Evolutionary conservation across 2,888 invertebrate genomes (phyloP), one percentile per base, ranked within the genome.

Genomic region (Zelleria hepariella): DNA sequence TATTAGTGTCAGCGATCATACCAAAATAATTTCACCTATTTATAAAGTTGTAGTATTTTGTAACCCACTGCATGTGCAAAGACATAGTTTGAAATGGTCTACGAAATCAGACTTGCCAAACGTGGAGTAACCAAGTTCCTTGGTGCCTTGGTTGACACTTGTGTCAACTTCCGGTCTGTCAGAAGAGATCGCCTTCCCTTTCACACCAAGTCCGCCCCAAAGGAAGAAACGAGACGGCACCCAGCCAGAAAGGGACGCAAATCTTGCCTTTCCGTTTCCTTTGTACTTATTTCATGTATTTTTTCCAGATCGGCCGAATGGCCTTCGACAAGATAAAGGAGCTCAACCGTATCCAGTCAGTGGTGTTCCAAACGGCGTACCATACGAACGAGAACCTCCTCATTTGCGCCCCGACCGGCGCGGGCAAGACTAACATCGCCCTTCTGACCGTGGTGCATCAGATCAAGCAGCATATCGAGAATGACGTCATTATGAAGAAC

Each of bases 381-480:
- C 93, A 95, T 69, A 96, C 96, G 2, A 98, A 98, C 75, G 98
- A 99, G 77, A 99, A 99, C 82, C 90, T 99, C 69, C 83, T 99
- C 58, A 97, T 99, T 60, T 99, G 99, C 81, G 99, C 99, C 0
- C 99, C 99, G 0, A 99, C 99, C 0, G 99, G 99, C 4, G 98
- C 99, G 0, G 99, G 99, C 26, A 99, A 99, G 86, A 99, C 99
- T 0, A 99, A 99, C 77, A 96, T 99, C 59, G 99, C 99, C 0
- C 91, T 99, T 88, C 82, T 99, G 54, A 91, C 97, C 0, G 94
- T 99, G 23, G 92, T 98, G 0, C 96, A 98, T 78, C 96, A 97
- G 66, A 93, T 99, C 54, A 94, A 95, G 65, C 93, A 95, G 63
- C 94, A 97, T 75, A 92, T 97, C 57, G 93, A 94, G 66, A 91